phyloP scores from a whole-genome alignment of 2,797 vertebrate species.

The Glyptemys insculpta region DNA sequence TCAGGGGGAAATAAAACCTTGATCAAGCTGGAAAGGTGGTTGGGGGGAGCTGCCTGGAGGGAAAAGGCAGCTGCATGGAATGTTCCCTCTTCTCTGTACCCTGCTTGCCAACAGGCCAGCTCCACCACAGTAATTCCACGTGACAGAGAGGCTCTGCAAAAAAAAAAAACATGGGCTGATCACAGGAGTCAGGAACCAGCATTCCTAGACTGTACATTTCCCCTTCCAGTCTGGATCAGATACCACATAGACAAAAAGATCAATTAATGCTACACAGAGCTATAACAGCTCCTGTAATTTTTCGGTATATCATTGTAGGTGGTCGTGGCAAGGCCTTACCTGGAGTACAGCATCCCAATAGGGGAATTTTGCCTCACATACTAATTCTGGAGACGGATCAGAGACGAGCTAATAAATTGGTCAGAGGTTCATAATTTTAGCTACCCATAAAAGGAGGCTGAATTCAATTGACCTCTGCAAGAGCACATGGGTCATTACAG shows the following conservation, averaged over 20 bases:
- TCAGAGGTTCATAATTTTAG: not conserved
- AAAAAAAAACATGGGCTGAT: not conserved
- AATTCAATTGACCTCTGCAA: rapidly evolving
- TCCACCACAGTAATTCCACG: not conserved
- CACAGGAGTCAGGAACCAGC: not conserved
- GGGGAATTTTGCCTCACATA: not conserved
- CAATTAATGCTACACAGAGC: not conserved
- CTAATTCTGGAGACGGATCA: not conserved
- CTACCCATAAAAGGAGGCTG: not conserved
- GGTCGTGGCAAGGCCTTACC: not conserved
- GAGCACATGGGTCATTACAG: not conserved
- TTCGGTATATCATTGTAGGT: not conserved
- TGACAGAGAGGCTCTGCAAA: not conserved
- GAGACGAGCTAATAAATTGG: not conserved
- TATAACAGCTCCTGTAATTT: not conserved
- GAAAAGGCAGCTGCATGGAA: not conserved
- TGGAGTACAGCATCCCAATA: not conserved
- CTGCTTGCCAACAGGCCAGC: not conserved
- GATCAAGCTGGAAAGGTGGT: not conserved
- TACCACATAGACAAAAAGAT: not conserved
- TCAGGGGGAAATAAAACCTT: not conserved
- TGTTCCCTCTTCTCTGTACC: not conserved
- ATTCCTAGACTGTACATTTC: not conserved
- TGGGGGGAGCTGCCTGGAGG: not conserved
- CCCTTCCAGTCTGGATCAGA: not conserved